These are phyloP conservation scores for Burhinus bistriatus DNA, from an alignment of 2,113 vertebrate genomes.

Conservation along the genomic window DNA sequence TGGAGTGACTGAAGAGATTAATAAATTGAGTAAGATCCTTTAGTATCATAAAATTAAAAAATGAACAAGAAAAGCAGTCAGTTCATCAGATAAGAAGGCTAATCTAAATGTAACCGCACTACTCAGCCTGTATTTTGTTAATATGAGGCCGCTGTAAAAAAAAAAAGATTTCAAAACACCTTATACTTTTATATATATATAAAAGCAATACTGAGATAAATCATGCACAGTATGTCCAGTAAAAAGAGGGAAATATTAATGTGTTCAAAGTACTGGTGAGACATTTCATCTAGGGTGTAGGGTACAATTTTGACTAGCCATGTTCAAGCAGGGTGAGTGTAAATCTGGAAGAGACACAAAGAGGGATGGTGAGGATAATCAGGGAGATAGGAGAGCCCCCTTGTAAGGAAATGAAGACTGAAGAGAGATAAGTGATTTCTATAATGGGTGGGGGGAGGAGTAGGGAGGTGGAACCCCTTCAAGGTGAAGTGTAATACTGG, in stretches of 20 bases:
- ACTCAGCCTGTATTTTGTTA: neutral
- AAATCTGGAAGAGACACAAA: neutral
- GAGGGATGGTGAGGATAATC: neutral
- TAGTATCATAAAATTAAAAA: neutral
- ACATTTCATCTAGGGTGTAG: neutral
- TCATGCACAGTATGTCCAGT: neutral
- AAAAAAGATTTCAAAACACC: too few relatives aligned
- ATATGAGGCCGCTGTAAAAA: neutral
- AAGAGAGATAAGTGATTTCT: neutral
- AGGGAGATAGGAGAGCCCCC: neutral
- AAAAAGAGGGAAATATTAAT: neutral
- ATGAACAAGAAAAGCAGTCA: neutral
- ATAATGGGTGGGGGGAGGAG: neutral
- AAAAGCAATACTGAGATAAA: neutral
- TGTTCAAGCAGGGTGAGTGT: neutral
- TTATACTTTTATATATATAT: neutral
- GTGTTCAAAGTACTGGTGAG: neutral
- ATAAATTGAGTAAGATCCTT: neutral
- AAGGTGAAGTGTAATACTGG: neutral
- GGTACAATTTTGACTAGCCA: neutral
- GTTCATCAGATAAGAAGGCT: neutral
- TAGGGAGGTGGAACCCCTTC: neutral
- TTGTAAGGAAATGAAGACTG: neutral
- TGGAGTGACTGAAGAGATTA: neutral
- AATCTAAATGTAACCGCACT: neutral